A percentile compares a stretch with the other conserved stretches of the same genome.
These are phyloP conservation scores for Vulpes vulpes DNA, from an alignment of 2,113 vertebrate species.

Conservation along the genomic window DNA sequence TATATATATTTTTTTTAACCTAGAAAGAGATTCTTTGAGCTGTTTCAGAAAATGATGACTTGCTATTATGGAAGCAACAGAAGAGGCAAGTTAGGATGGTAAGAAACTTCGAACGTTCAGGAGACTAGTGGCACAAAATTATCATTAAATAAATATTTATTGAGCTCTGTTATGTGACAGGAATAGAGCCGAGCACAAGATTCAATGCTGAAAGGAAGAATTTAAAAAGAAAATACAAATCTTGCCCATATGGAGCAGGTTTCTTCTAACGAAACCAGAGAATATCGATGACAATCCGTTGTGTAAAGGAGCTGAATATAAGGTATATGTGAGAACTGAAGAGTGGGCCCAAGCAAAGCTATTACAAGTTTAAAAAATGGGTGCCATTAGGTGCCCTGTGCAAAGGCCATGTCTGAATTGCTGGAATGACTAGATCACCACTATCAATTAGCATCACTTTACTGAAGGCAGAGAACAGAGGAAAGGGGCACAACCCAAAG, in stretches of 20 bases:
- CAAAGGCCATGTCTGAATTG: background rate
- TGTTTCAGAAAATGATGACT: conserved; percentile 49
- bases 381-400: background rate
- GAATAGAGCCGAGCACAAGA: background rate
- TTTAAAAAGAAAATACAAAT: background rate
- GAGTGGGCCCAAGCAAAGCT: background rate
- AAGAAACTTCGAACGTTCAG: background rate
- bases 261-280: conserved; percentile 12
- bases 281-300: background rate
- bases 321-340: background rate
- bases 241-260: no score
- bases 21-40: conserved; percentile 10
- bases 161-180: background rate
- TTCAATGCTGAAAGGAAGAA: background rate
- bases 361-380: background rate
- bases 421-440: background rate
- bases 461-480: background rate
- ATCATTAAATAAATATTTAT: conserved; percentile 20
- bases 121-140: background rate
- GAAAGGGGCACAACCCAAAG: background rate
- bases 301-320: background rate
- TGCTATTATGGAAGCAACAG: background rate
- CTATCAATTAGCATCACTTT: background rate
- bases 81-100: background rate
- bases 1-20: background rate